Evolutionary conservation across 2,797 vertebrate species (phyloP).

Genomic region (Tenualosa ilisha): DNA sequence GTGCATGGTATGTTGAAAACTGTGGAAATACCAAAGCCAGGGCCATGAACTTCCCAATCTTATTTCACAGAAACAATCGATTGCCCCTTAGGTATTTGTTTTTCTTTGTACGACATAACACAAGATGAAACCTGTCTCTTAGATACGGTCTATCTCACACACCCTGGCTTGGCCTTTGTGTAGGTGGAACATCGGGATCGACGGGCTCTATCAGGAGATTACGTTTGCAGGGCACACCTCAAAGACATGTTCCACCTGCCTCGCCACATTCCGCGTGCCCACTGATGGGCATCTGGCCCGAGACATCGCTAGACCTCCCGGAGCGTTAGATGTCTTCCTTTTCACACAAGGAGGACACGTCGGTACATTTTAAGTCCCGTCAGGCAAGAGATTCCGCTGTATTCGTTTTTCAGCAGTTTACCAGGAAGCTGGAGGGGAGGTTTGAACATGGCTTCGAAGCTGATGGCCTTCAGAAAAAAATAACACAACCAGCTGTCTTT

Average conservation of each 20-base stretch:
- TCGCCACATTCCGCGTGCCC: neutral
- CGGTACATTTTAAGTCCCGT: neutral
- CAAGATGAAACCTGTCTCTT: constrained; percentile 37
- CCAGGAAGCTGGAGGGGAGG: neutral
- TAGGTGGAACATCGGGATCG: neutral
- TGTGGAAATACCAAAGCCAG: neutral
- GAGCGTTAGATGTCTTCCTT: neutral
- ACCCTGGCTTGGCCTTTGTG: neutral
- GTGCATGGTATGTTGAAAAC: neutral
- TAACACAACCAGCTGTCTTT: neutral
- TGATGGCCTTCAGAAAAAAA: neutral
- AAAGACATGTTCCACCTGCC: constrained; percentile 29
- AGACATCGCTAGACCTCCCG: neutral
- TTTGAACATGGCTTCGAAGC: neutral
- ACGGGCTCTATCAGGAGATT: neutral
- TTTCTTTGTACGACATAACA: neutral
- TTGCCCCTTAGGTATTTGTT: neutral
- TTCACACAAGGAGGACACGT: neutral
- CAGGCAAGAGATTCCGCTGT: neutral
- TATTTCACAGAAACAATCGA: neutral
- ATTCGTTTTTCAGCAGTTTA: neutral
- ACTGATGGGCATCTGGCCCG: neutral
- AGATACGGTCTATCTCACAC: constrained; percentile 1
- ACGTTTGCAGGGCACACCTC: neutral
- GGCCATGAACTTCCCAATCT: neutral